Base-by-base conservation (phyloP, 2,888 invertebrate species). In the Sarcophaga variegata region DNA sequence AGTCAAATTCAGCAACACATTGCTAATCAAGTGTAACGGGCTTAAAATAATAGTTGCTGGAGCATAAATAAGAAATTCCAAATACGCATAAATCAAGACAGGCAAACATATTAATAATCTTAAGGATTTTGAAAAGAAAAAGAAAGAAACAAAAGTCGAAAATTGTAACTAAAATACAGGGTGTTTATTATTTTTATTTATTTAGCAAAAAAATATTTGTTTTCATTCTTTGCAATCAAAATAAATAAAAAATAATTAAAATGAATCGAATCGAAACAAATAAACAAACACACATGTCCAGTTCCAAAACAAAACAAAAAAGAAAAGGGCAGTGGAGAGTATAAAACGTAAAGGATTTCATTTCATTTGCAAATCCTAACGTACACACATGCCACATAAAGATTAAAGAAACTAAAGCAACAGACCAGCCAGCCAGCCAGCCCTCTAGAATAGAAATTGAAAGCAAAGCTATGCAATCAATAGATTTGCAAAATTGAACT, bases 201-300 rank as follows among this genome's bases (percentile, higher is more conserved):
- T 17, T 78, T 62, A 45, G 47, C 14, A 59, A 75, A n/a, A 49
- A 37, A 25, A 76, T 54, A 59, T 54, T 66, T 17, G 54, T 59
- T 59, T 54, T 76, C 66, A 66, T 66, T 14, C 11, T 54, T n/a
- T 11, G 59, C 27, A 59, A 71, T 20, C n/a, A n/a, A 76, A 76
- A 37, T 37, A 37, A 59, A 76, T 66, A 69, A 81, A 54, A 75
- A 69, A 76, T 66, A 76, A 81, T 75, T 59, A 75, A 63, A 70
- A 17, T 66, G 17, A 27, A 74, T 20, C 17, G 47, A 47, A 77
- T 47, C 17, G 14, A 64, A 66, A 71, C 22, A 72, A 14, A 45
- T 14, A 14, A n/a, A 72, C 20, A 60, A 37, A 45, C 59, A 14
- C 20, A 66, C 45, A 79, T 84, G 80, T 71, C 71, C 80, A 84